A percentile compares a stretch with the other conserved stretches of the same genome.
Conservation (phyloP, 2,113 vertebrate genomes). For the Taurulus bubalis region DNA sequence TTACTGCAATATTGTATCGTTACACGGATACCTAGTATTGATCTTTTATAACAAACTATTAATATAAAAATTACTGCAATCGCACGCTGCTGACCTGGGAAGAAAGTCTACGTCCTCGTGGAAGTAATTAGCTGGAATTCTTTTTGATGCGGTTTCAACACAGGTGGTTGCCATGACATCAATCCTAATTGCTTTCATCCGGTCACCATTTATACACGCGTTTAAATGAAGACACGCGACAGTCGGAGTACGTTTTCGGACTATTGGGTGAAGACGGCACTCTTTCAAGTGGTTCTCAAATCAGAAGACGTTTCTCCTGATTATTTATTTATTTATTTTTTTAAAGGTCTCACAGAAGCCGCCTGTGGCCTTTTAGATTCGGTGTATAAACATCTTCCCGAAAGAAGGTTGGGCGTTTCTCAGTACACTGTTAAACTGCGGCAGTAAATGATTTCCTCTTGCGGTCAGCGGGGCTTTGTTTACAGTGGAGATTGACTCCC, state of each 20-base stretch:
- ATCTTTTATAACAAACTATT: too few species aligned
- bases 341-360: background rate
- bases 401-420: conserved; percentile 35
- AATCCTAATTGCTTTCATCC: background rate
- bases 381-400: conserved; percentile 22
- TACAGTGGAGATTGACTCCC: conserved; percentile 62
- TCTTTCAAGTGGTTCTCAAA: background rate
- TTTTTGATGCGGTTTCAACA: background rate
- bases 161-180: background rate
- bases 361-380: conserved; percentile 32
- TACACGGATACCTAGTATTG: too few species aligned
- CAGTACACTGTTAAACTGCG: conserved; percentile 54
- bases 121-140: conserved; percentile 6
- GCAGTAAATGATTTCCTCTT: conserved; percentile 69
- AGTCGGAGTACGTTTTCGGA: too few species aligned
- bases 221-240: background rate
- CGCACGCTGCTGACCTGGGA: background rate
- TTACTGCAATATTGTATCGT: too few species aligned
- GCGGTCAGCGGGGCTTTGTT: conserved; percentile 57
- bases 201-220: background rate
- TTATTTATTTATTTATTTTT: fast-evolving
- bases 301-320: background rate
- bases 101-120: conserved; percentile 7
- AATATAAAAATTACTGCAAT: too few species aligned
- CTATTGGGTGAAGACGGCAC: background rate